Base-by-base conservation (phyloP, 2,797 vertebrate species). In the Morelia viridis region DNA sequence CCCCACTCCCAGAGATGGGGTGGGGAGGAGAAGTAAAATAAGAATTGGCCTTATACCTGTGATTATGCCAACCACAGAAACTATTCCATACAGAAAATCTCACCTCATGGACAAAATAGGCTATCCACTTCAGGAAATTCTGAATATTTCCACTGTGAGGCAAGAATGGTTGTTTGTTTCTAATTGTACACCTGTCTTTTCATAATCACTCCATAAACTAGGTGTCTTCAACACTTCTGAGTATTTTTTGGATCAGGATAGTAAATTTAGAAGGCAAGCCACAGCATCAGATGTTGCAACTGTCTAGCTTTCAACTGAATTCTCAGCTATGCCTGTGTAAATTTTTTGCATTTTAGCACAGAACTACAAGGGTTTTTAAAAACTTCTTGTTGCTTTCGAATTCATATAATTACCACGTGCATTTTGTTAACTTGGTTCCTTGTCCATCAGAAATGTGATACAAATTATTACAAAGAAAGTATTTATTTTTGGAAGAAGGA, bases 401-500 rank as follows among this genome's bases (percentile, higher is more conserved):
- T 90, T 60, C 15, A 46, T 62, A 76, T 1, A 46, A 9, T 24
- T 85, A 93, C n/a, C 11, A 61, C 92, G 50, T 90, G 58, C 53
- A 56, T 85, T 87, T 24, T 41, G 91, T 89, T 4, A 31, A 92
- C 64, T 91, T 93, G 80, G 57, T 93, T 71, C 92, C 90, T 92
- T 86, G 88, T 24, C 92, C 1, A 94, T 94, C 1, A 93, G 68
- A 93, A 94, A 60, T 91, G 93, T 92, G n/a, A 83, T 68, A 92
- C 12, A 93, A 92, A 85, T 58, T 5, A 85, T 0, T 85, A n/a
- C 53, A 96, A 93, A 65, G 46, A 96, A 96, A 91, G 88, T 90
- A 93, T 94, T 96, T 95, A 85, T 96, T 96, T 94, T 93, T 11
- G 90, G 84, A 93, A 35, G 56, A 19, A 90, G 6, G 31, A 94